Evolutionary conservation across 1,140 invertebrate genomes (phyloP).

Genomic region (Ylistrum balloti): DNA sequence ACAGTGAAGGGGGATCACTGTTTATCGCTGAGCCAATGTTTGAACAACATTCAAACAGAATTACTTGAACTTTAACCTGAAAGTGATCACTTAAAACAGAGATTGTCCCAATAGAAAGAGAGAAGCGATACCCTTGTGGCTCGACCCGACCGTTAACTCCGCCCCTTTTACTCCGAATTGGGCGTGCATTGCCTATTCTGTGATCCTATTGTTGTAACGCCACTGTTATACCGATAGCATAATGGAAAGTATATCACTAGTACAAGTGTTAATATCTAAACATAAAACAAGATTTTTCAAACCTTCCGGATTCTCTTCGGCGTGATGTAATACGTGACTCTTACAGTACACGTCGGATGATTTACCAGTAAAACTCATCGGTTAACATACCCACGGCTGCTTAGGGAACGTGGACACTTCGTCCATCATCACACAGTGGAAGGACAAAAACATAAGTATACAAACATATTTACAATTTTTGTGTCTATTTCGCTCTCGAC

Average conservation of each 20-base stretch:
- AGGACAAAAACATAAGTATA: background rate
- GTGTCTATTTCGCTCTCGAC: too few species aligned
- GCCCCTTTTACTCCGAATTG: background rate
- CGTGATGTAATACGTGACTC: background rate
- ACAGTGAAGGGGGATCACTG: constrained; percentile 29
- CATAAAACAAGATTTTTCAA: constrained; percentile 15
- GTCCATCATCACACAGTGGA: background rate
- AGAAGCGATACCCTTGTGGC: background rate
- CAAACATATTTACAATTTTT: too few species aligned
- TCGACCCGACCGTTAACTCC: background rate
- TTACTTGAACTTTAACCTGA: constrained; percentile 39
- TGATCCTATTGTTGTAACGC: constrained; percentile 12
- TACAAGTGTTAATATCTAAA: constrained; percentile 36
- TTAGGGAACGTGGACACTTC: background rate
- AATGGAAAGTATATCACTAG: constrained; percentile 21
- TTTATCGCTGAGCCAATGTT: constrained; percentile 38
- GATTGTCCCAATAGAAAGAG: constrained; percentile 27
- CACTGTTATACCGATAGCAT: constrained; percentile 16
- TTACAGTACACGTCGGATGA: background rate
- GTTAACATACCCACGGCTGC: background rate
- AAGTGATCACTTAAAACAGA: background rate
- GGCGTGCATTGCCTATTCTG: constrained; percentile 29
- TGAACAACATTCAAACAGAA: constrained; percentile 31
- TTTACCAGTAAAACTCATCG: background rate
- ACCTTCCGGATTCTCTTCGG: constrained; percentile 4